phyloP scores from a whole-genome alignment of 2,888 invertebrate genomes.

The Thereva nobilitata region DNA sequence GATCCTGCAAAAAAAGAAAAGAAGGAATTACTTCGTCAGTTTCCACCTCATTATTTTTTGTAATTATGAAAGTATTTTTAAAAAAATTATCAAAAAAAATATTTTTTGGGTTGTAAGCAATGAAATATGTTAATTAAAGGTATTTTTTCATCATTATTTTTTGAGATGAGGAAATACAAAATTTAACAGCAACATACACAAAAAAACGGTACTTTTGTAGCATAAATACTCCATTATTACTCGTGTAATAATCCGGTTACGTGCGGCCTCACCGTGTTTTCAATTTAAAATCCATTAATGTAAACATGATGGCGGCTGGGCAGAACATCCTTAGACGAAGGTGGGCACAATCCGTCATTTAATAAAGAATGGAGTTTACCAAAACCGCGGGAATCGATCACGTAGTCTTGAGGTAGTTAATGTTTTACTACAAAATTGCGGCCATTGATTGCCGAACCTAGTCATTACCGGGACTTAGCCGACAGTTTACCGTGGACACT shows the following conservation, averaged over 20 bases:
- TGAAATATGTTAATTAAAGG: too few species aligned
- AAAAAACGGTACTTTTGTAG: constrained; percentile 4
- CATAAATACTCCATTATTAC: too few species aligned
- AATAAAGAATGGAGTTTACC: background rate
- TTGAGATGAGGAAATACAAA: constrained; percentile 7
- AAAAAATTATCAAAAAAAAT: too few species aligned
- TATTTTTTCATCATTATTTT: too few species aligned
- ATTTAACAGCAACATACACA: background rate
- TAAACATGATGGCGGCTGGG: constrained; percentile 11
- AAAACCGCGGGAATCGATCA: constrained; percentile 21
- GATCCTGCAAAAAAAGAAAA: constrained; percentile 55
- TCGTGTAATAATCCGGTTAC: too few species aligned
- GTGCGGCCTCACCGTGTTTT: background rate
- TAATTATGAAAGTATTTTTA: too few species aligned
- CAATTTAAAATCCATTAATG: constrained; percentile 25
- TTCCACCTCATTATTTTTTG: too few species aligned
- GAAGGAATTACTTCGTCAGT: constrained; percentile 12
- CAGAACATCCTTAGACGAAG: constrained; percentile 14
- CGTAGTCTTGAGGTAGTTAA: constrained; percentile 20
- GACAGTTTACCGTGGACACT: too few species aligned
- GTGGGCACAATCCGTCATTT: too few species aligned
- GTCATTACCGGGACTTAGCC: background rate
- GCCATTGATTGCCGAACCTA: constrained; percentile 18
- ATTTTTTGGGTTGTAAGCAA: too few species aligned
- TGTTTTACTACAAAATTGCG: constrained; percentile 9